Base-by-base conservation (phyloP, 2,888 invertebrate genomes). In the Agonopterix heracliana region DNA sequence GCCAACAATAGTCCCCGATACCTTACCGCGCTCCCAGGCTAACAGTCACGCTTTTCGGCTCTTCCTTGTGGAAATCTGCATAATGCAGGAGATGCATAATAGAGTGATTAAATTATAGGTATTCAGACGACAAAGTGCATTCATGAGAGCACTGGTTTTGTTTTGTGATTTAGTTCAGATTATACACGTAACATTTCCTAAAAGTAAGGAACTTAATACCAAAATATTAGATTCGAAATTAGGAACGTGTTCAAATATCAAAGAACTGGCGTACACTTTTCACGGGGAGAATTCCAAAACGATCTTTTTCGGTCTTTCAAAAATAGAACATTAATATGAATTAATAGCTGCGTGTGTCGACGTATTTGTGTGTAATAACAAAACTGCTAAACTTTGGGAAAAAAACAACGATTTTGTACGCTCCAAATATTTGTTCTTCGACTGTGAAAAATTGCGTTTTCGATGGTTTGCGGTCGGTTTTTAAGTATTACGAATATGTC, bases 371-470 rank as follows among this genome's bases (percentile, higher is more conserved):
- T 61, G 60, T 47, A 45, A 49, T 57, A 59, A 55, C 59, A 60
- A 45, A 34, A 41, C 51, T 49, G 49, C 34, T 49, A 34, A 41
- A n/a, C 43, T 41, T 13, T n/a, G 50, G 56, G 57, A 67, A 70
- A 74, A 74, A 74, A 74, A 74, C 71, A 66, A 57, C 68, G 68
- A 73, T 78, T 81, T 66, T 60, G 56, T 66, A 75, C 71, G 76
- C 72, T 71, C 68, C 70, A 71, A 63, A 78, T 80, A 81, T 81
- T 84, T 81, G 76, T 78, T 81, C 81, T 81, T 79, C 65, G 69
- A 77, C 74, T 84, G 82, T 88, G 86, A 87, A 87, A 78, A 87
- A 88, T 88, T 68, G 75, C 67, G 73, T 83, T 85, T 79, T 72
- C 70, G 76, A 69, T 71, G 81, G 81, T 81, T 71, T 78, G 85